Conservation (phyloP, 2,797 vertebrate genomes). For the Pteronotus mesoamericanus region DNA sequence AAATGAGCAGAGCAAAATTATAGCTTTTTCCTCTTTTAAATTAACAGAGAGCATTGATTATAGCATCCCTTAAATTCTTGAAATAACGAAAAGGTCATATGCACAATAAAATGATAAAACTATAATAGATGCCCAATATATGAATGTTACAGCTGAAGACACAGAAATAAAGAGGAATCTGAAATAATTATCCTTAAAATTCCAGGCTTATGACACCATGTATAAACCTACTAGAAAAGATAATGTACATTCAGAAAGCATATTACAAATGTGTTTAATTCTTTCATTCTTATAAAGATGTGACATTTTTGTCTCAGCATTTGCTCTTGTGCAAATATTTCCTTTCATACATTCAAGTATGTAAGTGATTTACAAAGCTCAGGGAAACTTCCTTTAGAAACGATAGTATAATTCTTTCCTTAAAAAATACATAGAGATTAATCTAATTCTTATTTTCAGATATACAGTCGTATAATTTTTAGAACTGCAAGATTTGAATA, state of each 20-base stretch:
- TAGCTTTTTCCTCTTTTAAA: background rate
- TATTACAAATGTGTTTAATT: background rate
- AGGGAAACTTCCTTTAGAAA: background rate
- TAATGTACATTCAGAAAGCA: background rate
- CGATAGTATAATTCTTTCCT: background rate
- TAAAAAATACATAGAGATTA: background rate
- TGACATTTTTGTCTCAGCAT: background rate
- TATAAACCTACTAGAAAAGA: background rate
- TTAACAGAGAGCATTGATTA: slow-evolving; percentile 31
- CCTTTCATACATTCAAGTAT: background rate
- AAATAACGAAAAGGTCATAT: slow-evolving; percentile 19
- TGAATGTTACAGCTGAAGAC: background rate
- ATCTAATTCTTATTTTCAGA: background rate
- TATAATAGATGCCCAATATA: background rate
- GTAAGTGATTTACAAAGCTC: background rate
- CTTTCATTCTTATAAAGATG: background rate
- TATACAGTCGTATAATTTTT: background rate
- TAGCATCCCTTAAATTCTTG: background rate
- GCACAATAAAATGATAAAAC: slow-evolving; percentile 8
- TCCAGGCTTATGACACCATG: background rate
- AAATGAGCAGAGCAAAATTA: background rate
- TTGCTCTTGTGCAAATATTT: background rate
- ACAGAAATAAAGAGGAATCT: background rate
- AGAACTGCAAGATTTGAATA: background rate
- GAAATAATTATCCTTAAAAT: background rate